These are phyloP conservation scores for Pseudomugil gertrudae DNA, from an alignment of 2,797 vertebrate species.

Conservation along the genomic window DNA sequence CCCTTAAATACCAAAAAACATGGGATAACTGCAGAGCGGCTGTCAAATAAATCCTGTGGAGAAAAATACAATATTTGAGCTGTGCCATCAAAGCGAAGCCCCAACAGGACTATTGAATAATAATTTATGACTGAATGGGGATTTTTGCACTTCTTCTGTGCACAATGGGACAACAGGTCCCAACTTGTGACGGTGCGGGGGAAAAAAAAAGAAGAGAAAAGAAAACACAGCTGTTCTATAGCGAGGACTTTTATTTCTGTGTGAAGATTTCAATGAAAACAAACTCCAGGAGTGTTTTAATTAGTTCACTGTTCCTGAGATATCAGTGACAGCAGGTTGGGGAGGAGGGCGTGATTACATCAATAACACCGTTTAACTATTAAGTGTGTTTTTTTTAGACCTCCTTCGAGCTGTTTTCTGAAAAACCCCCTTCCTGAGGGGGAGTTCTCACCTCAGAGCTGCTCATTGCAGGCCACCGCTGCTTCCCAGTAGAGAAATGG, in stretches of 20 bases:
- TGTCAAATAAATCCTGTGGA: slow-evolving; percentile 13
- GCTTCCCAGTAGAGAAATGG: slow-evolving; percentile 50
- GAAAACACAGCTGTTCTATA: slow-evolving; percentile 59
- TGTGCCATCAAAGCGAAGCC: slow-evolving; percentile 52
- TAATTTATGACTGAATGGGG: slow-evolving; percentile 74
- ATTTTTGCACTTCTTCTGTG: slow-evolving; percentile 65
- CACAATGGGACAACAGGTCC: slow-evolving; percentile 62
- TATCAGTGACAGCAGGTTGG: slow-evolving; percentile 71
- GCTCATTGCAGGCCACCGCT: slow-evolving; percentile 55
- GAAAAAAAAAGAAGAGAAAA: neutral
- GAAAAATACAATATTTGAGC: slow-evolving; percentile 26
- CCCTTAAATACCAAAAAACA: neutral
- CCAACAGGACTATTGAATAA: slow-evolving; percentile 65
- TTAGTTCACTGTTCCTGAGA: slow-evolving; percentile 79
- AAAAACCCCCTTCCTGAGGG: slow-evolving; percentile 73
- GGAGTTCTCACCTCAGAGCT: slow-evolving; percentile 64
- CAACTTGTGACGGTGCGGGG: slow-evolving; percentile 52
- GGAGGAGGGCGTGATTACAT: slow-evolving; percentile 68
- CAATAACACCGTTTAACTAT: slow-evolving; percentile 75
- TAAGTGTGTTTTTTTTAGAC: slow-evolving; percentile 74
- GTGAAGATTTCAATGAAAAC: slow-evolving; percentile 73
- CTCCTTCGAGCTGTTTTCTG: slow-evolving; percentile 69
- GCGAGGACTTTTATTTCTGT: slow-evolving; percentile 68
- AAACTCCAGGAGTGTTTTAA: slow-evolving; percentile 77
- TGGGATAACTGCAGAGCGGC: neutral